phyloP scores from a whole-genome alignment of 2,888 invertebrate species.

The Brenthis hecate region DNA sequence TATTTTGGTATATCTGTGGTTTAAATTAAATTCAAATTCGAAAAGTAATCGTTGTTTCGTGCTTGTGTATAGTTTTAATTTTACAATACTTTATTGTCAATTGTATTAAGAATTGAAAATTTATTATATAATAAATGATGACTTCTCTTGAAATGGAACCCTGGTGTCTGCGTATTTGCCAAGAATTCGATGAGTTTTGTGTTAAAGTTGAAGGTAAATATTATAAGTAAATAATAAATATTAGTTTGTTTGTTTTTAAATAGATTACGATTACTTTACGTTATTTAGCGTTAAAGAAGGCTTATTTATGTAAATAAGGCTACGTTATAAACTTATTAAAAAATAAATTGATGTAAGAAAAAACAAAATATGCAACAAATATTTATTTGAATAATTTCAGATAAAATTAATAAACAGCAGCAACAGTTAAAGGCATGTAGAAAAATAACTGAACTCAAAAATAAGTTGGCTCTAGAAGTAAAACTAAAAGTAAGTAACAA shows the following conservation, averaged over 20 bases:
- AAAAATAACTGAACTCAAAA: constrained; percentile 62
- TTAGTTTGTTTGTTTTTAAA: too few relatives aligned
- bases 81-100: too few relatives aligned
- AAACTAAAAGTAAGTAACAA: constrained; percentile 58
- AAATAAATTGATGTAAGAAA: too few relatives aligned
- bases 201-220: constrained; percentile 56
- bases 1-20: too few relatives aligned
- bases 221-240: background rate
- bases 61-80: too few relatives aligned
- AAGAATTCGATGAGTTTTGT: constrained; percentile 54
- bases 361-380: background rate
- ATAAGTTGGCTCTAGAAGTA: constrained; percentile 60
- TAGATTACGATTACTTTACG: too few relatives aligned
- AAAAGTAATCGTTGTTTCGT: too few relatives aligned
- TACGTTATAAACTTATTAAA: too few relatives aligned
- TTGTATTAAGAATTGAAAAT: too few relatives aligned
- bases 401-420: constrained; percentile 59
- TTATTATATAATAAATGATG: constrained; percentile 19
- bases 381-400: constrained; percentile 49
- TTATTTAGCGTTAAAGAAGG: too few relatives aligned
- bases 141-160: constrained; percentile 42
- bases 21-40: too few relatives aligned
- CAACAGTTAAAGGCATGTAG: constrained; percentile 59
- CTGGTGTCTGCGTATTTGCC: constrained; percentile 47
- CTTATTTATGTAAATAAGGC: too few relatives aligned